Conservation (phyloP, 2,797 vertebrate genomes). For the Lacerta viridis region DNA sequence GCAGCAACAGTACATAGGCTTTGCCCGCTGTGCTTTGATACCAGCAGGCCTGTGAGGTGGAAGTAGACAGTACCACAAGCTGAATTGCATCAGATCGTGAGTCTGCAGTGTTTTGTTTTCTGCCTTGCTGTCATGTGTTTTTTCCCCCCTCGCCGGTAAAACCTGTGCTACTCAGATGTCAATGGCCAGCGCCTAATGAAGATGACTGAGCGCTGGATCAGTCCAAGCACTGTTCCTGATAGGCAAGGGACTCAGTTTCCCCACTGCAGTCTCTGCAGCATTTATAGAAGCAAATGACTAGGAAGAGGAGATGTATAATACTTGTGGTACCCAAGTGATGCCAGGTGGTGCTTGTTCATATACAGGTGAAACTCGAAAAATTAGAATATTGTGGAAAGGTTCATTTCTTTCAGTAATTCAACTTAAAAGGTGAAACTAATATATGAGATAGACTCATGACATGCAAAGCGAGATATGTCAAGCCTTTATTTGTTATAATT, state of each 20-base stretch:
- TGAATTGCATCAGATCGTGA: no score
- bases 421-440: no score
- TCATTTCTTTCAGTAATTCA: no score
- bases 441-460: no score
- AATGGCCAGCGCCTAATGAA: background rate
- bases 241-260: background rate
- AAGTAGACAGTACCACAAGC: background rate
- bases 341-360: background rate
- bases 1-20: background rate
- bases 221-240: background rate
- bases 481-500: no score
- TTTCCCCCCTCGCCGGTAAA: background rate
- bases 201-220: no score
- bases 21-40: background rate
- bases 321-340: background rate
- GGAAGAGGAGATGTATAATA: background rate
- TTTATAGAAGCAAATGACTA: background rate
- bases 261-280: background rate
- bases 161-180: background rate
- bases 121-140: background rate
- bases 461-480: no score
- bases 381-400: no score
- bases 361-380: no score
- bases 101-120: background rate
- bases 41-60: background rate